Conservation (phyloP, 1,140 invertebrate genomes). For the Bradynema listronoti region DNA sequence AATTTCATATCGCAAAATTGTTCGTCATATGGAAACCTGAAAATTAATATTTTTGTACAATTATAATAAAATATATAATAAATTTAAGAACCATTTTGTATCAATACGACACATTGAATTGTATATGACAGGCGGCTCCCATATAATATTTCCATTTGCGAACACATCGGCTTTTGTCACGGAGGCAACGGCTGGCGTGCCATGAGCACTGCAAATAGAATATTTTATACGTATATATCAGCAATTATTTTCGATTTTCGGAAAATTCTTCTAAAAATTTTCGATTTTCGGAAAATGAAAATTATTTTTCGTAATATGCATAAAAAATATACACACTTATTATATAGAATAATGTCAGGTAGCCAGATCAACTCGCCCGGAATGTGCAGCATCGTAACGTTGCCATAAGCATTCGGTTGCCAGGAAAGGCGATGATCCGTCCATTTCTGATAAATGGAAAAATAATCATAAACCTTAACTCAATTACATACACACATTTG, state of each 20-base stretch:
- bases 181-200: slow-evolving; percentile 38
- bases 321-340: slow-evolving; percentile 56
- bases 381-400: slow-evolving; percentile 66
- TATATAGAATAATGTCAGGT: slow-evolving; percentile 81
- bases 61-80: slow-evolving; percentile 10
- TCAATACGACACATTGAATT: slow-evolving; percentile 54
- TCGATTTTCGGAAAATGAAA: too few species aligned
- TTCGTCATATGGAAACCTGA: slow-evolving; percentile 46
- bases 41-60: slow-evolving; percentile 9
- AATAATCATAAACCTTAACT: background rate
- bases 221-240: too few species aligned
- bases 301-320: slow-evolving; percentile 8
- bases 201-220: slow-evolving; percentile 51
- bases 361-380: slow-evolving; percentile 38
- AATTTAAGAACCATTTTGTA: slow-evolving; percentile 41
- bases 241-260: too few species aligned
- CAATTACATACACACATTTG: background rate
- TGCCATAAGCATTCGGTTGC: slow-evolving; percentile 62
- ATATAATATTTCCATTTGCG: slow-evolving; percentile 35
- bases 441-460: slow-evolving; percentile 68
- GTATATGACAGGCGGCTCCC: slow-evolving; percentile 53
- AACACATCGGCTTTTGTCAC: slow-evolving; percentile 42
- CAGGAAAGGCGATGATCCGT: slow-evolving; percentile 85
- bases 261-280: too few species aligned
- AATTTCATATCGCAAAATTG: slow-evolving; percentile 53